Conservation (phyloP, 2,113 vertebrate genomes). For the Oreochromis aureus region DNA sequence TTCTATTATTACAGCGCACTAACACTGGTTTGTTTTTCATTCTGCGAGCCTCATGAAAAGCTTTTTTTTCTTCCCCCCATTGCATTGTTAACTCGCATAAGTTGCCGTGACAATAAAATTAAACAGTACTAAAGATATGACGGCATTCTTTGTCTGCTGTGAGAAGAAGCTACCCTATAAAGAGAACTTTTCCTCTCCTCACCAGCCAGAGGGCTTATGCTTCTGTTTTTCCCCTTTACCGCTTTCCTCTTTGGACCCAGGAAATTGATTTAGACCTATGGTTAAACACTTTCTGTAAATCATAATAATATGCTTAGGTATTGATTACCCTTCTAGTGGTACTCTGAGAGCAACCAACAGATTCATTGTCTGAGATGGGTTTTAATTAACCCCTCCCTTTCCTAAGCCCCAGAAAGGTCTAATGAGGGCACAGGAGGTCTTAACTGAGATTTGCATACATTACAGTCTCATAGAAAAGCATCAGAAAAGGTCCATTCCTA, state of each 20-base stretch:
- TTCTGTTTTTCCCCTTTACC: conserved; percentile 16
- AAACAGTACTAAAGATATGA: conserved; percentile 23
- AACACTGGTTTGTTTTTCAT: neutral
- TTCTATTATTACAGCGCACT: neutral
- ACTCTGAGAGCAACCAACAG: conserved; percentile 40
- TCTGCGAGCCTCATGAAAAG: neutral
- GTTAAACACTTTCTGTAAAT: conserved; percentile 70
- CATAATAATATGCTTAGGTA: conserved; percentile 64
- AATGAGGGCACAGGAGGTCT: conserved; percentile 58
- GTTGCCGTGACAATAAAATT: conserved; percentile 32
- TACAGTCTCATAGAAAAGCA: conserved; percentile 37
- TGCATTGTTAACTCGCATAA: neutral
- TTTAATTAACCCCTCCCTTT: conserved; percentile 63
- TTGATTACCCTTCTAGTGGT: conserved; percentile 52
- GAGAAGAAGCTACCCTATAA: conserved; percentile 26
- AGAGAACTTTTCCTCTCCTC: conserved; percentile 36
- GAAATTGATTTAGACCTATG: conserved; percentile 56
- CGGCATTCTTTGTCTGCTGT: conserved; percentile 41
- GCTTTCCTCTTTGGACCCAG: neutral
- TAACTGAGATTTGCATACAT: conserved; percentile 71
- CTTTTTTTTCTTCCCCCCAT: neutral
- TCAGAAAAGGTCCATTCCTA: conserved; percentile 19
- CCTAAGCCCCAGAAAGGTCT: conserved; percentile 40
- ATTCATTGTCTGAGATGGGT: conserved; percentile 41
- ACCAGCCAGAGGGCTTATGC: conserved; percentile 16